These are phyloP conservation scores for human DNA, from an alignment of 2,113 vertebrate species.

Conservation along the genomic window GRCh38 chr15:53163501-53164000, in stretches of 20 bases:
- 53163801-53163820: background rate
- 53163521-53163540: background rate
- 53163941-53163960: background rate
- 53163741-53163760: background rate
- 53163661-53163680: background rate
- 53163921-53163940: background rate
- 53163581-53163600: background rate
- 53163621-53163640: too few relatives aligned
- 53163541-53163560: background rate
- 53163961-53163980: background rate
- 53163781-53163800: background rate
- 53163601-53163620: too few relatives aligned
- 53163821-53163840: background rate
- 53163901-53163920: background rate
- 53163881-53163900: background rate
- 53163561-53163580: background rate
- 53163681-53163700: background rate
- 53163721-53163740: background rate
- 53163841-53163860: constrained; percentile 16
- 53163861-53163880: background rate
- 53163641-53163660: background rate
- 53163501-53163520: background rate
- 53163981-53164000: background rate
- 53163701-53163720: background rate
- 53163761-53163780: background rate